phyloP scores from a whole-genome alignment of 2,113 vertebrate species.

The Eretmochelys imbricata region DNA sequence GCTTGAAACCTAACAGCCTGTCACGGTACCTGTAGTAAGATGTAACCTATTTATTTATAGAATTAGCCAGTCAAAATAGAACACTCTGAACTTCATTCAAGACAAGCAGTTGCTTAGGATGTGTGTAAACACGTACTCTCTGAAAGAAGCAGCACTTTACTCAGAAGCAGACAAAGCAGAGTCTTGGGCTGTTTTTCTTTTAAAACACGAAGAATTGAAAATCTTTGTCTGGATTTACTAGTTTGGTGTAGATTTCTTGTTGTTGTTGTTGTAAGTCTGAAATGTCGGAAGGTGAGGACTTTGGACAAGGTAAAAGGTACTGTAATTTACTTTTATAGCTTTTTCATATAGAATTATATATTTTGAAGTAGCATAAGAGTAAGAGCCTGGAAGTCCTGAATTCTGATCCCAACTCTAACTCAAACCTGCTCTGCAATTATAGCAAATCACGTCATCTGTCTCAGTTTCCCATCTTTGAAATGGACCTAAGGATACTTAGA shows the following conservation, averaged over 20 bases:
- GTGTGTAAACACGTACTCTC: constrained; percentile 77
- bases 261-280: constrained; percentile 35
- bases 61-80: constrained; percentile 82
- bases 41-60: constrained; percentile 94
- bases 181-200: constrained; percentile 11
- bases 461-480: neutral
- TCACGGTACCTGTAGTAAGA: constrained; percentile 82
- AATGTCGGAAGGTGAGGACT: constrained; percentile 79
- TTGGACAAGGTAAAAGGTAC: constrained; percentile 80
- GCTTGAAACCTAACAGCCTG: constrained; percentile 66
- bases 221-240: constrained; percentile 34
- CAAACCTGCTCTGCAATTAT: neutral
- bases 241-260: neutral
- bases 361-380: neutral
- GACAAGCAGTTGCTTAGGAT: constrained; percentile 81
- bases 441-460: neutral
- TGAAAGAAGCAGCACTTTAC: constrained; percentile 54
- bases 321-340: neutral
- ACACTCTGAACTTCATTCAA: constrained; percentile 83
- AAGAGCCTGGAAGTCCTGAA: neutral
- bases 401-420: neutral
- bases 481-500: neutral
- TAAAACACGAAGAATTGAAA: constrained; percentile 17
- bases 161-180: constrained; percentile 11
- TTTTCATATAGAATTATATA: neutral